A percentile compares a stretch with the other conserved stretches of the same genome.
Evolutionary conservation across 1,140 invertebrate genomes (phyloP).

Genomic region (Caenorhabditis latens): DNA sequence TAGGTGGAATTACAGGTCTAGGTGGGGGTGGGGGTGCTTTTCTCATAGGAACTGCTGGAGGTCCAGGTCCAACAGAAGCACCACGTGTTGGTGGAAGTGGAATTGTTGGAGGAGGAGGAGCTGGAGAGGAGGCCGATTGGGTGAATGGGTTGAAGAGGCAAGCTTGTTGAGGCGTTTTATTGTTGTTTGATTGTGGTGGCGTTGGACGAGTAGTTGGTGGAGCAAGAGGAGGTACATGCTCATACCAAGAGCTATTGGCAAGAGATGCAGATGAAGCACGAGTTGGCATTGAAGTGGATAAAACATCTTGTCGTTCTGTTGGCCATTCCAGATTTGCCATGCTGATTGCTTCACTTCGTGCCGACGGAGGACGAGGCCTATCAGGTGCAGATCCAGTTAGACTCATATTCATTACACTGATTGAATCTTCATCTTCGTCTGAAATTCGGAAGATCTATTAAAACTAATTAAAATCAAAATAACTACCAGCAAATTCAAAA

Average conservation of each 20-base stretch:
- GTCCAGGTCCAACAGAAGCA: slow-evolving; percentile 17
- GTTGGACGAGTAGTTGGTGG: slow-evolving; percentile 25
- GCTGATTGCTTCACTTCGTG: background rate
- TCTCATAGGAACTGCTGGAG: slow-evolving; percentile 45
- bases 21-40: slow-evolving; percentile 58
- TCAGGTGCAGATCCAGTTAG: slow-evolving; percentile 43
- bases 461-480: background rate
- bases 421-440: slow-evolving; percentile 59
- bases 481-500: slow-evolving; percentile 58
- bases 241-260: slow-evolving; percentile 44
- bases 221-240: slow-evolving; percentile 32
- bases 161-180: slow-evolving; percentile 18
- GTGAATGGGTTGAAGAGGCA: slow-evolving; percentile 53
- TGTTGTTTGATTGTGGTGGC: slow-evolving; percentile 3
- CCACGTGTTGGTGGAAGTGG: slow-evolving; percentile 24
- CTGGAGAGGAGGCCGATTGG: slow-evolving; percentile 12
- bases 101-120: slow-evolving; percentile 34
- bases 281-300: slow-evolving; percentile 25
- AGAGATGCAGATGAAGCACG: slow-evolving; percentile 38
- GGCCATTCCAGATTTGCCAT: slow-evolving; percentile 55
- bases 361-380: slow-evolving; percentile 58
- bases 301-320: slow-evolving; percentile 6
- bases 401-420: slow-evolving; percentile 1
- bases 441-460: background rate
- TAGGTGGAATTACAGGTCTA: slow-evolving; percentile 58